Evolutionary conservation across 2,888 invertebrate species (phyloP), one percentile per base, ranked within the genome.

Genomic region (Malthinus seriepunctatus): DNA sequence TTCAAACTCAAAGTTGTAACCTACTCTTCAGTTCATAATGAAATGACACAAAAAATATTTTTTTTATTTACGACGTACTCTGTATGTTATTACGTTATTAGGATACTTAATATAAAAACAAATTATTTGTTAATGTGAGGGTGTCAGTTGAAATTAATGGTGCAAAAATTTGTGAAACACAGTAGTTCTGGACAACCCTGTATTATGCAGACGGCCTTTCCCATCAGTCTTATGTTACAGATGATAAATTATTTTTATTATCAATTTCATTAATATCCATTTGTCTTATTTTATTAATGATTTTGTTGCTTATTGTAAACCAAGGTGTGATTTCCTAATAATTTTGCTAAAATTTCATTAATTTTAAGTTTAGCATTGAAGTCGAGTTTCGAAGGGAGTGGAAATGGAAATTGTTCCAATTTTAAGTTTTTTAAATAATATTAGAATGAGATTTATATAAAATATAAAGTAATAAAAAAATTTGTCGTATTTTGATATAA

Each of bases 261-360:
- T 66, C 68, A 67, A 73, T 71, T 74, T 71, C 73, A 76, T 76
- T 75, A 76, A 76, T 77, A 76, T 75, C 69, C 75, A 76, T 76
- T 76, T 69, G 70, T 68, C 73, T 69, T 69, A 67, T 69, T 71
- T 73, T 70, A 69, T 73, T 72, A 73, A 70, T 71, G 72, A 73
- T 71, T 71, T 70, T 23, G 23, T 23, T 23, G 23, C 23, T 5
- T 23, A 23, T 23, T 23, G 23, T 23, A 23, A 23, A 5, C 23
- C 23, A 23, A 23, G 23, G 23, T 23, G 23, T 23, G 23, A 23
- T 23, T 23, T 23, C 23, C 23, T 23, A 23, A 23, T 23, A 23
- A 23, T 23, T 23, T 23, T 23, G 23, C 23, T 5, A 23, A 23
- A 23, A 23, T 23, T 23, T 23, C 23, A 23, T 23, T 23, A 23